Evolutionary conservation across 2,888 invertebrate species (phyloP), one percentile per base, ranked within the genome.

Genomic region (Amblyjoppa proteus): DNA sequence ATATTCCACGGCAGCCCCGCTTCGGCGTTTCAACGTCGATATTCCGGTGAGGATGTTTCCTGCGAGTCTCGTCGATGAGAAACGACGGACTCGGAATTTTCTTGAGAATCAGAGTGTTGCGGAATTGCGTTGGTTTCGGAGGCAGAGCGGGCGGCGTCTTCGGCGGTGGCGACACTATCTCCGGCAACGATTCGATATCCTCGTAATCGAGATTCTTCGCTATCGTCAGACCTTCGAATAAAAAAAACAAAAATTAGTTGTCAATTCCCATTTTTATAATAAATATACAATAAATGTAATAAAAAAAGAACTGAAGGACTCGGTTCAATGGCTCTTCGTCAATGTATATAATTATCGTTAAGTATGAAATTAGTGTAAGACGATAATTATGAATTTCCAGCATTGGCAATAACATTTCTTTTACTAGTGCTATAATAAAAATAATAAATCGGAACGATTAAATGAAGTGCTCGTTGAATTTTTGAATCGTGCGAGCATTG

Each of bases 81-180:
- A 94, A 94, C n/a, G 94, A 94, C 0, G 94, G 94, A 88, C 94
- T 94, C 1, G 94, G 94, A 20, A 94, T 94, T 66, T 93, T 94
- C 77, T 94, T 94, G 31, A 94, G 84, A 3, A 93, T 90, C 11
- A 94, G 75, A 0, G 93, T 93, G 71, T 92, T 94, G 64, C 91
- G 92, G 25, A 89, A 85, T 70, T 92, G 92, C 31, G 91, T 91
- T 90, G 97, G 97, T 94, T 97, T 97, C 68, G 97, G 97, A 85
- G 97, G 97, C 92, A 97, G 94, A 88, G 97, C 97, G 91, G 96
- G 94, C 90, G 96, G 95, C 85, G 96, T 96, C 94, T 96, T 96
- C 53, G 89, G 84, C 2, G 87, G 83, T 4, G 89, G 87, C 6
- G 88, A 77, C 13, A 88, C 79, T 9, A 91, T 88, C 20, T 93